Evolutionary conservation across 2,888 invertebrate species (phyloP).

Genomic region (Pseudococcus longispinus): DNA sequence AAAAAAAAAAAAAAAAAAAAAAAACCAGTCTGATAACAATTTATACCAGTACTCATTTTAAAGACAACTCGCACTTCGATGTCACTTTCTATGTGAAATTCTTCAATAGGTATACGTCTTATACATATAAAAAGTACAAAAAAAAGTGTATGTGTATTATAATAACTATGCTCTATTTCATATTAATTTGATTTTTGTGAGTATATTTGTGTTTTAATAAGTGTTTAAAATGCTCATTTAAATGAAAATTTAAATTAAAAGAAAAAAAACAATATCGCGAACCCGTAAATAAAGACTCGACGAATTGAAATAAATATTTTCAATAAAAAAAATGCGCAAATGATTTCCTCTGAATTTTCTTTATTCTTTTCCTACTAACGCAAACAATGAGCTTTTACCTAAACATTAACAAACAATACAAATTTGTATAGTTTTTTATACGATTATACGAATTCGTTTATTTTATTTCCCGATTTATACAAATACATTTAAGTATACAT

Average conservation of each 20-base stretch:
- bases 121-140: not conserved
- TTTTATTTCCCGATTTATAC: not conserved
- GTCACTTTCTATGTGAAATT: not conserved
- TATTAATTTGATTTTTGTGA: not conserved
- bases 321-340: not conserved
- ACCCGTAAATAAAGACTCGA: not conserved
- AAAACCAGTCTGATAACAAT: not conserved
- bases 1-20: too few species aligned
- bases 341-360: not conserved
- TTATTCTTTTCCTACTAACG: constrained; percentile 25
- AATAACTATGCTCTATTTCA: not conserved
- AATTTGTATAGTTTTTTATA: constrained; percentile 41
- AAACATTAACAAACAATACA: constrained; percentile 32
- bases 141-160: not conserved
- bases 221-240: constrained; percentile 21
- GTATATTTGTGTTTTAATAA: not conserved
- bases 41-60: not conserved
- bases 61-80: not conserved
- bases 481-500: not conserved
- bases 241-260: not conserved
- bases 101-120: not conserved
- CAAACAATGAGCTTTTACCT: constrained; percentile 43
- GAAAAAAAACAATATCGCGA: not conserved
- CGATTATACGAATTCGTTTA: constrained; percentile 22
- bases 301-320: not conserved